Conservation (phyloP, 2,113 vertebrate species). For the Etheostoma cragini region DNA sequence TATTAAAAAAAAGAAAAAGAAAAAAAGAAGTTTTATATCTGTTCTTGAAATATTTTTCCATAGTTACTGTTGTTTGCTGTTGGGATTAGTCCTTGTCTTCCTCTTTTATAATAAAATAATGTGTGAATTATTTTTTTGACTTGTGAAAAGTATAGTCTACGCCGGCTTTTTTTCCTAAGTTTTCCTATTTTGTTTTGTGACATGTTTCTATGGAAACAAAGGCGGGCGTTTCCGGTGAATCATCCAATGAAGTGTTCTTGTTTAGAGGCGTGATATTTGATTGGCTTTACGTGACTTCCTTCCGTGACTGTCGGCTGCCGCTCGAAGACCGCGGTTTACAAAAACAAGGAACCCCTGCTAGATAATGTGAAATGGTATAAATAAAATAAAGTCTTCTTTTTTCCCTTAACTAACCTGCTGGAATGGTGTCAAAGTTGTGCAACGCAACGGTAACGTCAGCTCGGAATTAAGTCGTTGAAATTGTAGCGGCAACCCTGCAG, state of each 20-base stretch:
- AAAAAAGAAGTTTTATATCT: too few species aligned
- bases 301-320: not conserved
- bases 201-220: constrained; percentile 25
- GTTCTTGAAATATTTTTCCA: not conserved
- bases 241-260: constrained; percentile 51
- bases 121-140: constrained; percentile 2
- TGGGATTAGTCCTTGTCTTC: constrained; percentile 14
- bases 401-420: too few species aligned
- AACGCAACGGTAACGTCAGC: not conserved
- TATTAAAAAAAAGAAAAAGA: too few species aligned
- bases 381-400: not conserved
- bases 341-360: not conserved
- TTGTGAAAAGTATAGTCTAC: not conserved
- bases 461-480: not conserved
- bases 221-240: constrained; percentile 43
- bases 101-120: constrained; percentile 42
- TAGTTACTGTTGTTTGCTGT: constrained; percentile 19
- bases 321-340: constrained; percentile 64
- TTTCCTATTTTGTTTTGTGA: not conserved
- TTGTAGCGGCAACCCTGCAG: not conserved
- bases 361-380: not conserved
- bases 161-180: too few species aligned
- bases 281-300: constrained; percentile 61
- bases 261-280: constrained; percentile 45
- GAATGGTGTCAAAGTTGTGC: not conserved